A percentile compares a stretch with the other conserved stretches of the same genome.
Evolutionary conservation across 1,140 invertebrate genomes (phyloP).

Genomic region (Drosophila ananassae): DNA sequence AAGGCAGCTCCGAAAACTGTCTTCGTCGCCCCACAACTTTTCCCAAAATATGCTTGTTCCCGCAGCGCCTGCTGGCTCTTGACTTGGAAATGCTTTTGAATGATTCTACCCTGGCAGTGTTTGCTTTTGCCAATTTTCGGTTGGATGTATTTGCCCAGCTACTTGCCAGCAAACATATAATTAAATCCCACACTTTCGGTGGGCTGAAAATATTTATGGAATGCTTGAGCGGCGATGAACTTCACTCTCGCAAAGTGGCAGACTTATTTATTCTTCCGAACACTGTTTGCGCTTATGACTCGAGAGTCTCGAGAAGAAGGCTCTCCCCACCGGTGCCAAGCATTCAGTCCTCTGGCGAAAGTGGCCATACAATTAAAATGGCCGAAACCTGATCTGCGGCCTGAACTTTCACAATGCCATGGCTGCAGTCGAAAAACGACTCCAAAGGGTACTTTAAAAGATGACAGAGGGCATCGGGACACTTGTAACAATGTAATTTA

Average conservation of each 20-base stretch:
- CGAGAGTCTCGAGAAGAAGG: neutral
- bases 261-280: conserved; percentile 19
- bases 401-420: conserved; percentile 27
- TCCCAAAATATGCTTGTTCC: neutral
- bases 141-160: conserved; percentile 51
- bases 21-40: conserved; percentile 20
- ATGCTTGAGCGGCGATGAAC: conserved; percentile 27
- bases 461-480: conserved; percentile 11
- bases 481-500: conserved; percentile 76
- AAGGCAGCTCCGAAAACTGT: conserved; percentile 49
- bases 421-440: conserved; percentile 9
- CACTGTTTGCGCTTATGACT: conserved; percentile 4
- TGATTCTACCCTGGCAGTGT: conserved; percentile 40
- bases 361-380: conserved; percentile 23
- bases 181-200: conserved; percentile 66
- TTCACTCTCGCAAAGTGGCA: conserved; percentile 34
- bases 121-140: conserved; percentile 60
- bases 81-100: conserved; percentile 71
- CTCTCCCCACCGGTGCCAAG: neutral
- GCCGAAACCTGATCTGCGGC: conserved; percentile 27
- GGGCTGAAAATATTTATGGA: conserved; percentile 64
- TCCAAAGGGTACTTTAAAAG: neutral
- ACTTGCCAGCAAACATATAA: conserved; percentile 57
- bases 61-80: conserved; percentile 9
- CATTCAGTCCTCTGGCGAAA: conserved; percentile 9